Conservation (phyloP, 2,113 vertebrate genomes). For the Echinops telfairi region DNA sequence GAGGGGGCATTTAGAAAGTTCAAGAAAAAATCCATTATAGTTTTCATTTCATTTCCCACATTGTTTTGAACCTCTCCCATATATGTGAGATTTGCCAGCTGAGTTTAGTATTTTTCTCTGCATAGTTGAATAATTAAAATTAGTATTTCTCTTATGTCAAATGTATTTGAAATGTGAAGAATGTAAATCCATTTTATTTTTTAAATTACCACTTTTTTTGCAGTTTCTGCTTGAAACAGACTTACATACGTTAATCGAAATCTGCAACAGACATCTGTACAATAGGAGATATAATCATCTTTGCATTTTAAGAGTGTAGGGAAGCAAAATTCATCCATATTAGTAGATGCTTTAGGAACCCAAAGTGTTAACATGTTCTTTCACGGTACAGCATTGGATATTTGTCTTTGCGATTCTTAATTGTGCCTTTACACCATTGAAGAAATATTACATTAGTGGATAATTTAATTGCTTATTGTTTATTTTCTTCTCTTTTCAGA, state of each 20-base stretch:
- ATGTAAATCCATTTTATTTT: slow-evolving; percentile 46
- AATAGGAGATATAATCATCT: background rate
- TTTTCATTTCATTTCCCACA: too few relatives aligned
- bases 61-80: too few relatives aligned
- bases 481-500: slow-evolving; percentile 88
- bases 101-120: slow-evolving; percentile 52
- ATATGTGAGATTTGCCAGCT: slow-evolving; percentile 45
- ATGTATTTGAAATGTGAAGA: background rate
- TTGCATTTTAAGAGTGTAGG: slow-evolving; percentile 42
- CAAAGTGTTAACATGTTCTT: background rate
- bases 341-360: slow-evolving; percentile 49
- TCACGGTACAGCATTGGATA: slow-evolving; percentile 49
- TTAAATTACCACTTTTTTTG: slow-evolving; percentile 40
- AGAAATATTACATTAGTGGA: slow-evolving; percentile 49
- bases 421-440: slow-evolving; percentile 39
- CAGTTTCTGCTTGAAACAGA: background rate
- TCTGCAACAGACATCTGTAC: slow-evolving; percentile 10
- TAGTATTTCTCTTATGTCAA: slow-evolving; percentile 45
- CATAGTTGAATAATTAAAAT: slow-evolving; percentile 48
- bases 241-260: background rate
- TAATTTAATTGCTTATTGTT: slow-evolving; percentile 59
- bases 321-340: slow-evolving; percentile 40
- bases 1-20: too few relatives aligned
- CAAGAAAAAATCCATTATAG: too few relatives aligned
- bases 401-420: slow-evolving; percentile 55